Conservation (phyloP, 2,797 vertebrate species). For the Poecile montanus region DNA sequence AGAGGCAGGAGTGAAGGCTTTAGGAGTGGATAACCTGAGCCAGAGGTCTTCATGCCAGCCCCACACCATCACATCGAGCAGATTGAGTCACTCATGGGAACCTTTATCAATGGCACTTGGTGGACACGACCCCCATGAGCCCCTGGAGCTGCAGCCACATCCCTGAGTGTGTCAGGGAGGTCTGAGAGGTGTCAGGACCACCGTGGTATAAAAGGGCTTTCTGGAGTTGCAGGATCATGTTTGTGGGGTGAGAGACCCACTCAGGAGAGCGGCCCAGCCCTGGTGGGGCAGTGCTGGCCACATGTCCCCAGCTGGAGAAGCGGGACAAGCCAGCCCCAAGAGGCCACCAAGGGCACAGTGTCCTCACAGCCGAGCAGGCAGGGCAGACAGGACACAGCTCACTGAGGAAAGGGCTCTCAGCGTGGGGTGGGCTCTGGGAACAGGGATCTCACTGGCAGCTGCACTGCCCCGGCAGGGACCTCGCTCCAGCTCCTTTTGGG, state of each 20-base stretch:
- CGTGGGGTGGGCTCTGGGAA: accelerated
- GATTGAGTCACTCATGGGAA: neutral
- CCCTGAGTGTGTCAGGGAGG: neutral
- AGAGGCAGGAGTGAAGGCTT: neutral
- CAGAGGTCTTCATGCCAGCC: neutral
- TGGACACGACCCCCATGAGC: accelerated
- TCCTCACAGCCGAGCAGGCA: accelerated
- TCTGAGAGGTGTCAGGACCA: too few species aligned
- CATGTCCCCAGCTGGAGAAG: accelerated
- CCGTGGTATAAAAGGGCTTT: accelerated
- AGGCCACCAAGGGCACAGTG: neutral
- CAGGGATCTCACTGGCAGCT: neutral
- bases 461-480: neutral
- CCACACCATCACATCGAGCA: neutral
- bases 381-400: neutral
- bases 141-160: accelerated
- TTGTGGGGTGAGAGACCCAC: neutral
- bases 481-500: neutral
- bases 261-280: neutral
- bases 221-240: neutral
- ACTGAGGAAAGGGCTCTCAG: accelerated
- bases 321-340: neutral
- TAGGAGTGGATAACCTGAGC: neutral
- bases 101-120: neutral
- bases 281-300: accelerated